A percentile compares a stretch with the other conserved stretches of the same genome.
Conservation (phyloP, 2,113 vertebrate genomes). For the Hyaena hyaena region DNA sequence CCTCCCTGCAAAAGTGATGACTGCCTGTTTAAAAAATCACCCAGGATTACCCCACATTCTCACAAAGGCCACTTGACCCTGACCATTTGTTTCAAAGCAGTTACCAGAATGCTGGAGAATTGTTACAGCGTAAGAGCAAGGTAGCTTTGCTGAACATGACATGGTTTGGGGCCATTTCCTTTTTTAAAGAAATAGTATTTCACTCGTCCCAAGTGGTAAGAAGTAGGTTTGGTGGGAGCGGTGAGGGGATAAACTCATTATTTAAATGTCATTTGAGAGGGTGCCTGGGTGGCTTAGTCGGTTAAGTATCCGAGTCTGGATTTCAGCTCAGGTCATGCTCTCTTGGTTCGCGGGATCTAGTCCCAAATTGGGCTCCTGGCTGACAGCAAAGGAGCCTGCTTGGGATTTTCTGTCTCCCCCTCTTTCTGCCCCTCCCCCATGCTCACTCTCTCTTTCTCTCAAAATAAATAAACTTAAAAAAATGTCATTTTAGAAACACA, state of each 20-base stretch:
- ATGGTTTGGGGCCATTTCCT: not conserved
- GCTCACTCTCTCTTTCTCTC: too few species aligned
- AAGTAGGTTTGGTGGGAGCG: not conserved
- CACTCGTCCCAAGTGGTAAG: not conserved
- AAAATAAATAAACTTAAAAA: too few species aligned
- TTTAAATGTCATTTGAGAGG: slow-evolving; percentile 25
- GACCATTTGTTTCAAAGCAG: not conserved
- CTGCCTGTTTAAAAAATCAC: not conserved
- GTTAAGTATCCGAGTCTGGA: too few species aligned
- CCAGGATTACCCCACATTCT: not conserved
- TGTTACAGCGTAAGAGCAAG: not conserved
- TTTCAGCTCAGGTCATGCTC: too few species aligned
- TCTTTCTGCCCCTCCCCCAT: too few species aligned
- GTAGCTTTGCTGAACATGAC: not conserved
- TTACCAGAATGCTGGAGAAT: slow-evolving; percentile 32
- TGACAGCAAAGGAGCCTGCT: too few species aligned
- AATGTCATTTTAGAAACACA: slow-evolving; percentile 28
- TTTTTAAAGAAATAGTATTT: slow-evolving; percentile 19
- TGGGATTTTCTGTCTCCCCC: too few species aligned
- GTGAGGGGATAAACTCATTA: not conserved
- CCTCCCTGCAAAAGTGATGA: not conserved
- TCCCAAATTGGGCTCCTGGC: too few species aligned
- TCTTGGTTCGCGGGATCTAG: too few species aligned
- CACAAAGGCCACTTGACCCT: slow-evolving; percentile 17
- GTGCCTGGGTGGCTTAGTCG: too few species aligned